These are phyloP conservation scores for Danio aesculapii DNA, from an alignment of 2,797 vertebrate genomes.

Conservation along the genomic window DNA sequence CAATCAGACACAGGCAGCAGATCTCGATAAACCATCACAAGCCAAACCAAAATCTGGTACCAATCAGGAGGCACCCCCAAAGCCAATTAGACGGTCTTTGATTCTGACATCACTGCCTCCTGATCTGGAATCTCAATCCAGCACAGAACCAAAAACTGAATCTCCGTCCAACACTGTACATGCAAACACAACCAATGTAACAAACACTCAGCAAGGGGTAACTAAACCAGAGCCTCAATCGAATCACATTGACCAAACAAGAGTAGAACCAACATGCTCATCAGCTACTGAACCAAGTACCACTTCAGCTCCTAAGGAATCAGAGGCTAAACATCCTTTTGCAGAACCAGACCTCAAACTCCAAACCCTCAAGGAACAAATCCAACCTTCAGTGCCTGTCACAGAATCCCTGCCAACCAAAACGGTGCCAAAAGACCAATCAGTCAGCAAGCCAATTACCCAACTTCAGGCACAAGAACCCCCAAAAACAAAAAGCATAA, in stretches of 20 bases:
- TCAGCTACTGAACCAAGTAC: background rate
- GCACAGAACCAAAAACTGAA: constrained; percentile 44
- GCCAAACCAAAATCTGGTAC: constrained; percentile 26
- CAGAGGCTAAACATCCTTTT: background rate
- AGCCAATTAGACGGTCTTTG: constrained; percentile 88
- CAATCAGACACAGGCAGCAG: constrained; percentile 65
- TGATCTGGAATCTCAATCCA: constrained; percentile 74
- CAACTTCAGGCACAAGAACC: constrained; percentile 4
- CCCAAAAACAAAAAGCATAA: constrained; percentile 1
- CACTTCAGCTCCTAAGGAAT: background rate
- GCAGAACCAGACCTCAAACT: constrained; percentile 19
- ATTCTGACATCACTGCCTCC: constrained; percentile 70
- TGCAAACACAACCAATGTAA: background rate
- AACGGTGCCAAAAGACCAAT: constrained; percentile 16
- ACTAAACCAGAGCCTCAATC: constrained; percentile 11
- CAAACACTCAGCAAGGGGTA: background rate
- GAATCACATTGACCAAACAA: background rate
- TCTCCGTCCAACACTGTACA: background rate
- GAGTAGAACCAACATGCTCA: background rate
- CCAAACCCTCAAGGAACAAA: constrained; percentile 12
- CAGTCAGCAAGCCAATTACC: background rate
- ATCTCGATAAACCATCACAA: constrained; percentile 5
- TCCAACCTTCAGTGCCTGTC: constrained; percentile 20
- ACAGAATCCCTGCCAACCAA: background rate
- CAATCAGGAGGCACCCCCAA: constrained; percentile 80